Evolutionary conservation across 1,140 invertebrate species (phyloP), one percentile per base, ranked within the genome.

Genomic region (Choristoneura fumiferana): DNA sequence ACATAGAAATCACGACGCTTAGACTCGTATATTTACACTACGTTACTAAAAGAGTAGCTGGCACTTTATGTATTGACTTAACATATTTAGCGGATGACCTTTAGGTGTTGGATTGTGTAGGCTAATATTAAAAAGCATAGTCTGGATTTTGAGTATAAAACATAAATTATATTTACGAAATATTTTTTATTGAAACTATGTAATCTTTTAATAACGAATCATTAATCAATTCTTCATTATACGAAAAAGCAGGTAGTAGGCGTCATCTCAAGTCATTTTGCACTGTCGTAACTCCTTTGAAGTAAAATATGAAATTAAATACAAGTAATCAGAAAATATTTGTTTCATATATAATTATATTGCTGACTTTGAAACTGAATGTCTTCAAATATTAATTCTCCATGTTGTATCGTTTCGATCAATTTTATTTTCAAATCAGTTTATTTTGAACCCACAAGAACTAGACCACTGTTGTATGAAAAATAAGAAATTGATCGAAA

Each of bases 1-100:
- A 22, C 37, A 39, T 75, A 78, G 71, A 64, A 43, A 65, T 56
- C 54, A 66, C 58, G 65, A 60, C 54, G 56, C 66, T 67, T 81
- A 78, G 75, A 65, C 58, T 73, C 65, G 58, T 70, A 69, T 81
- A 61, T 71, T 70, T 72, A 78, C 75, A 80, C 76, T 71, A 71
- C 57, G 66, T 61, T 69, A n/a, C n/a, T n/a, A 76, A 71, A 73
- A 54, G 14, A 38, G 68, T 84, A 84, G 81, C 69, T 69, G 71
- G 81, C 81, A 84, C 81, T 63, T 71, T 73, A 74, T 69, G 68
- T 76, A 77, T 45, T 70, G 68, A 49, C 14, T 29, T 57, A 52
- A 58, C 6, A 69, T 73, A 66, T 73, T 73, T 77, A 78, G 68
- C 45, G 53, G 58, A 68, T 63, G 49, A 60, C 54, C 22, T 54